Evolutionary conservation across 1,140 invertebrate genomes (phyloP), one percentile per base, ranked within the genome.

Genomic region (Danaus melanippus): DNA sequence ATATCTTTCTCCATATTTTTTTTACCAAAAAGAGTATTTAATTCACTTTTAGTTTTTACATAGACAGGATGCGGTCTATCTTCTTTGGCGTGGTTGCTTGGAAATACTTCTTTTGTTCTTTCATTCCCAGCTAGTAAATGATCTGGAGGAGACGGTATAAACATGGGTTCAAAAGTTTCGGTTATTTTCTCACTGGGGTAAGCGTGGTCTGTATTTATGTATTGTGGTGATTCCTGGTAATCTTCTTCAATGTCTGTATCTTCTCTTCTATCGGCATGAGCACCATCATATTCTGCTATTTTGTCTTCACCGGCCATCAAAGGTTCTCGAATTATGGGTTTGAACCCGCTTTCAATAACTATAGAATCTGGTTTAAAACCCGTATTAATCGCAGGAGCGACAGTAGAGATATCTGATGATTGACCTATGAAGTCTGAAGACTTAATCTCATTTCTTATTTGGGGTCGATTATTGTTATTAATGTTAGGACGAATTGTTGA

Each of bases 341-440:
- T 93, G 66, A 96, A 96, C 0, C 94, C 94, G 50, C 93, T 90
- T 82, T 95, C 94, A 40, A 95, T 92, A 0, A 95, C 91, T 10
- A 96, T 91, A 0, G 92, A 92, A 56, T 92, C 90, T 0, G 93
- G 93, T 74, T 94, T 90, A 68, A 96, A 96, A 0, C 94, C 94
- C 4, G 91, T 92, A 66, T 93, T 93, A 0, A 91, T 82, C 0
- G 90, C 89, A 9, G 89, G 88, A 46, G 61, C 51, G 49, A 87
- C 57, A 1, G 81, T 82, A 41, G 80, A 74, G 6, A 66, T 54
- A 51, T 84, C 76, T 7, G 66, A 54, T 7, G 83, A 85, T 50
- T 86, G 78, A 41, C 82, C 84, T n/a, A 90, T 87, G 53, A 89
- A 87, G 64, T 88, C 84, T 6, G 84, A 86, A 2, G 88, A 88